Conservation (phyloP, 92 coral and sea anemone genomes). For the Isaurus tuberculatus region DNA sequence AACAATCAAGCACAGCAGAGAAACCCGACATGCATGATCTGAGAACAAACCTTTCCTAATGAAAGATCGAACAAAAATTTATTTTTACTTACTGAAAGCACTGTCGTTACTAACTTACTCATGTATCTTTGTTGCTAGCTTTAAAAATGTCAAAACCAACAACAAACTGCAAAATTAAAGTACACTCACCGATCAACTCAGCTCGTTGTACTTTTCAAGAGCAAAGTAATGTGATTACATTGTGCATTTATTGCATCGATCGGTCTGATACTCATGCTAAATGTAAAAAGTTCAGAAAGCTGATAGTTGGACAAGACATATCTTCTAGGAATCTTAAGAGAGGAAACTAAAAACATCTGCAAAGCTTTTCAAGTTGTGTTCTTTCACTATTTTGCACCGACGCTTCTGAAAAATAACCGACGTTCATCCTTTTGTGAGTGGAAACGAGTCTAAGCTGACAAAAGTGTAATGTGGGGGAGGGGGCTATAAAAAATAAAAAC, state of each 20-base stretch:
- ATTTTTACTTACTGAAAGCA: neutral
- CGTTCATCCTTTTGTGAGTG: neutral
- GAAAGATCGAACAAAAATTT: neutral
- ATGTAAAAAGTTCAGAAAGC: neutral
- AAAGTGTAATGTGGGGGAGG: neutral
- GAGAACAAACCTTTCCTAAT: neutral
- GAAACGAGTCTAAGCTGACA: constrained; percentile 11
- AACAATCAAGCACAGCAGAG: neutral
- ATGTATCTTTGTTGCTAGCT: neutral
- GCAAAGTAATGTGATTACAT: neutral
- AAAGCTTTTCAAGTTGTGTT: neutral
- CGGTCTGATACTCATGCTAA: neutral
- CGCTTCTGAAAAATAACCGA: neutral
- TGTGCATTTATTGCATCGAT: neutral
- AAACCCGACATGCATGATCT: neutral
- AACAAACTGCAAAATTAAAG: neutral
- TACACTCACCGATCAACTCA: neutral
- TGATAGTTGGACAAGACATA: neutral
- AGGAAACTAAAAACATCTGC: neutral
- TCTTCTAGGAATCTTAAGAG: neutral
- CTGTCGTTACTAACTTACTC: neutral
- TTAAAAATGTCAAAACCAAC: neutral
- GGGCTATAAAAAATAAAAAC: neutral
- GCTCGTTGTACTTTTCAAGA: neutral
- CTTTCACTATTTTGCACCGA: neutral